Conservation (phyloP, 2,888 invertebrate genomes). For the Eudemis profundana region DNA sequence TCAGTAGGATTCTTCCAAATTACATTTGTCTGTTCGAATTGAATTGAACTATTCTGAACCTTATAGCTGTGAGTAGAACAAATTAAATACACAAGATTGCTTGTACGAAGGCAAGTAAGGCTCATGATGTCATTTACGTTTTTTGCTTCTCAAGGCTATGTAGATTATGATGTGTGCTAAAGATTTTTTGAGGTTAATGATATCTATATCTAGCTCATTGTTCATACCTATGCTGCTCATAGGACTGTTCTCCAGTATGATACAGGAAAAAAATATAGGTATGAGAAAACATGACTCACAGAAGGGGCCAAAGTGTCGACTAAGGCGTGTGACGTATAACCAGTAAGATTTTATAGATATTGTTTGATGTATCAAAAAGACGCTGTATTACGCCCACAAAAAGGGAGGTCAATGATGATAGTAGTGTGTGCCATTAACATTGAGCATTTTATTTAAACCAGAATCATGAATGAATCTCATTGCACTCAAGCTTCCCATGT, state of each 20-base stretch:
- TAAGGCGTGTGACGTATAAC: no score
- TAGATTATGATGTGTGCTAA: slow-evolving; percentile 35
- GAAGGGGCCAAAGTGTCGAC: no score
- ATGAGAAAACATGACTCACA: no score
- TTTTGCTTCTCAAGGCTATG: slow-evolving; percentile 32
- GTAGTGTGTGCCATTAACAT: not conserved
- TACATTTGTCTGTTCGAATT: slow-evolving; percentile 22
- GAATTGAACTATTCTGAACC: slow-evolving; percentile 32
- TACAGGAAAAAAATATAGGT: no score
- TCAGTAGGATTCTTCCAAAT: slow-evolving; percentile 38
- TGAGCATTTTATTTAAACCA: not conserved
- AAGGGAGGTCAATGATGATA: not conserved
- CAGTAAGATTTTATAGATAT: no score
- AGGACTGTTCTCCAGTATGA: no score
- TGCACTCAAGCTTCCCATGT: slow-evolving; percentile 12
- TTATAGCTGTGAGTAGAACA: slow-evolving; percentile 28
- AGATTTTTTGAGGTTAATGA: slow-evolving; percentile 20
- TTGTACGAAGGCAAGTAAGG: slow-evolving; percentile 10
- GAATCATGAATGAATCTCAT: not conserved
- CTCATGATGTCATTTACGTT: slow-evolving; percentile 38
- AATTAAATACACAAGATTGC: not conserved
- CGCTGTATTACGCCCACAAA: no score
- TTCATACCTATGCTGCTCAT: not conserved
- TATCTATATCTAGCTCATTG: not conserved
- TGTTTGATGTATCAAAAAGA: no score